phyloP scores from a whole-genome alignment of 2,888 invertebrate genomes.

The Parnassius smintheus region DNA sequence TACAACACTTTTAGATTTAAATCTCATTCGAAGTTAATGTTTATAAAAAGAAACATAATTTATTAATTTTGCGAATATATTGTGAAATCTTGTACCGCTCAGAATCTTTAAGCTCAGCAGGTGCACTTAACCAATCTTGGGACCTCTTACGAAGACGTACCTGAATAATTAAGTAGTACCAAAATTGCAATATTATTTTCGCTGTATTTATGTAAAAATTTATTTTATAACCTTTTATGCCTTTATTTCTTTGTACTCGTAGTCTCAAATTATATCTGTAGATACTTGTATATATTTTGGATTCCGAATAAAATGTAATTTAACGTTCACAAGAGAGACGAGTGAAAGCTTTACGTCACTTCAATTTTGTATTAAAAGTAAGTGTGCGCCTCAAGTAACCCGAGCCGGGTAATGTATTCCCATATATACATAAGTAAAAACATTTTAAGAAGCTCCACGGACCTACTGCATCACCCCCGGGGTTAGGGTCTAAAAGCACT shows the following conservation, averaged over 20 bases:
- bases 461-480: slow-evolving; percentile 79
- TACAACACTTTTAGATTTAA: too few relatives aligned
- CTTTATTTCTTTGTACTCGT: slow-evolving; percentile 2
- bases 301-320: slow-evolving; percentile 74
- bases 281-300: slow-evolving; percentile 49
- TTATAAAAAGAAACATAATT: too few relatives aligned
- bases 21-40: too few relatives aligned
- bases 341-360: slow-evolving; percentile 78
- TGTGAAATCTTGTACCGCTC: too few relatives aligned
- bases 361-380: slow-evolving; percentile 79
- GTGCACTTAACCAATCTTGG: too few relatives aligned
- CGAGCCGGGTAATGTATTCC: slow-evolving; percentile 79
- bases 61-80: too few relatives aligned
- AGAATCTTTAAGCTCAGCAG: too few relatives aligned
- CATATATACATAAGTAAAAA: slow-evolving; percentile 80
- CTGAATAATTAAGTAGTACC: too few relatives aligned
- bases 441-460: slow-evolving; percentile 80
- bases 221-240: too few relatives aligned
- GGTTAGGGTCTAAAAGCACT: slow-evolving; percentile 82
- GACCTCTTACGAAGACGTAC: too few relatives aligned
- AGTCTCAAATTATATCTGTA: slow-evolving; percentile 25
- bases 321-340: slow-evolving; percentile 71
- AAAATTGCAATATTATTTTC: too few relatives aligned
- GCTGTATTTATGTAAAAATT: too few relatives aligned
- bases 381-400: slow-evolving; percentile 74